A percentile compares a stretch with the other conserved stretches of the same genome.
Evolutionary conservation across 1,140 invertebrate species (phyloP).

Genomic region (Nautilus pompilius): DNA sequence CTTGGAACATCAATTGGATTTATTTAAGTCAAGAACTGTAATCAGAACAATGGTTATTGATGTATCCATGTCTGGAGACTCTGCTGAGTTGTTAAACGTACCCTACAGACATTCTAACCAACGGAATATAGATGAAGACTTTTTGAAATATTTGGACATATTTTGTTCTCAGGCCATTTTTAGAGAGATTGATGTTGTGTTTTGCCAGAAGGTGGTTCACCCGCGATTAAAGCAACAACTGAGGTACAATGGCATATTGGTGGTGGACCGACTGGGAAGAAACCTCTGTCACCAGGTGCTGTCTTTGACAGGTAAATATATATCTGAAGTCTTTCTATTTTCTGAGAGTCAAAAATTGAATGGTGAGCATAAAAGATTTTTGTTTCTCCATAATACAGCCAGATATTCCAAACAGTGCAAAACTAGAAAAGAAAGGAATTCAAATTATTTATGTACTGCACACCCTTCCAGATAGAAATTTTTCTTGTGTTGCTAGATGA

Average conservation of each 20-base stretch:
- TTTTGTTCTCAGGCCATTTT: neutral
- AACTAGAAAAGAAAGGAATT: too few relatives aligned
- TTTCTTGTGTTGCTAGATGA: too few relatives aligned
- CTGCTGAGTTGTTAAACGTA: neutral
- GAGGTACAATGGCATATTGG: conserved; percentile 72
- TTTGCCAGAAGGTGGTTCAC: conserved; percentile 8
- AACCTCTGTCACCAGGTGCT: neutral
- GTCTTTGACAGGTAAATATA: neutral
- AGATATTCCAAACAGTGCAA: too few relatives aligned
- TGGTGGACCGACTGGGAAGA: conserved; percentile 60
- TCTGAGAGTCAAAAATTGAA: too few relatives aligned
- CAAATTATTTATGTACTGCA: too few relatives aligned
- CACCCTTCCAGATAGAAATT: too few relatives aligned
- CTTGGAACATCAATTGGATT: neutral
- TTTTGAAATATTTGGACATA: neutral
- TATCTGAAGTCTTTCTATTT: too few relatives aligned
- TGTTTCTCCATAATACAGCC: too few relatives aligned
- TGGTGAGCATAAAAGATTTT: too few relatives aligned
- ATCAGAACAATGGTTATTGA: neutral
- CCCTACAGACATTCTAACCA: neutral
- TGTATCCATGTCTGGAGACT: neutral
- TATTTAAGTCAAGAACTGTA: neutral
- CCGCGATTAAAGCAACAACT: neutral
- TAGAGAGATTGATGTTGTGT: neutral
- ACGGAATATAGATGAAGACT: neutral